A percentile compares a stretch with the other conserved stretches of the same genome.
Conservation (phyloP, 2,113 vertebrate species). For the Globicephala melas region DNA sequence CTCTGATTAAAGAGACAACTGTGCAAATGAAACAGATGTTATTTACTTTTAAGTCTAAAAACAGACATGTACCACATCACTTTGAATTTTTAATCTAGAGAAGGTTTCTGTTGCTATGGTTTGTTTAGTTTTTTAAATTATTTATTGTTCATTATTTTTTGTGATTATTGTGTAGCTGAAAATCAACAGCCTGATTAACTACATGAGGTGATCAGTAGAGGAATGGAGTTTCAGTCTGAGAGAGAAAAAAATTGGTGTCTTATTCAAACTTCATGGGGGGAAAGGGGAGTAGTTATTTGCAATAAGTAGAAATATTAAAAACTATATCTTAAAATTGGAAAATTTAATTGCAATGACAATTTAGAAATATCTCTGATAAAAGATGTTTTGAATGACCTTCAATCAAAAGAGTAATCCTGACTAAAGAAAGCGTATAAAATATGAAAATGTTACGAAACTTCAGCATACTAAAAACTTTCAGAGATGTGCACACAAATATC, state of each 20-base stretch:
- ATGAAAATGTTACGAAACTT: not conserved
- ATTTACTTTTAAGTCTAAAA: not conserved
- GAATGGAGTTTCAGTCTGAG: not conserved
- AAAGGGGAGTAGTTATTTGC: not conserved
- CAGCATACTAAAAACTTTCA: not conserved
- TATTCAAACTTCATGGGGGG: not conserved
- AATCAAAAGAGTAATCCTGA: not conserved
- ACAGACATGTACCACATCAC: not conserved
- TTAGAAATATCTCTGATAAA: not conserved
- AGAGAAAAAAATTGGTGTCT: not conserved
- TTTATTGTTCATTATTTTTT: not conserved
- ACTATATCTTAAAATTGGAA: not conserved
- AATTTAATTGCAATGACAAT: not conserved
- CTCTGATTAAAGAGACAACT: not conserved
- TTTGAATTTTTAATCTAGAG: slow-evolving; percentile 26
- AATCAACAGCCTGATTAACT: not conserved
- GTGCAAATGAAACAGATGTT: not conserved
- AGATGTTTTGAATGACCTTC: not conserved
- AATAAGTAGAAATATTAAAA: not conserved
- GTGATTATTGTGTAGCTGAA: not conserved
- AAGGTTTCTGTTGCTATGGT: not conserved
- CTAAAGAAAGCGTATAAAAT: not conserved
- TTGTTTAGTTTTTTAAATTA: not conserved
- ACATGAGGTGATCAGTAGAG: not conserved
- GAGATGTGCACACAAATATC: not conserved